Conservation (phyloP, 2,113 vertebrate genomes). For the Candoia aspera region DNA sequence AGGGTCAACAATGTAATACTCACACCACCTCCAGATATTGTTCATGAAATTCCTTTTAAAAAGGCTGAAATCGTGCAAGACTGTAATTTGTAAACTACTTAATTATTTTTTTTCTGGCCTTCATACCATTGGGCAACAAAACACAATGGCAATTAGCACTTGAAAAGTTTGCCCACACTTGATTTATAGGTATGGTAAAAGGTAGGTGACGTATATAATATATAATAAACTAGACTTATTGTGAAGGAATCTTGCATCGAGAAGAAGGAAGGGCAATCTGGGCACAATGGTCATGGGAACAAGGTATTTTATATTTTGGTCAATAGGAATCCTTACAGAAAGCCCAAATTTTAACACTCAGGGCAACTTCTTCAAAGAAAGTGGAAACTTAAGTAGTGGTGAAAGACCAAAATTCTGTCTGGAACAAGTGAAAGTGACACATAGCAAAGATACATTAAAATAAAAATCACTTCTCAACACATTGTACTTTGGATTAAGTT, state of each 20-base stretch:
- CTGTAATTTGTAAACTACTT: not conserved
- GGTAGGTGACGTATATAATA: too few species aligned
- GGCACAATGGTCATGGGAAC: not conserved
- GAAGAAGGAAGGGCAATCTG: not conserved
- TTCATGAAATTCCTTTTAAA: not conserved
- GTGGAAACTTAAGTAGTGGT: not conserved
- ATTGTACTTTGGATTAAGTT: conserved; percentile 50
- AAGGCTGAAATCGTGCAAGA: not conserved
- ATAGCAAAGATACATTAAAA: not conserved
- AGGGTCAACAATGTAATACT: not conserved
- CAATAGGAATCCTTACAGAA: not conserved
- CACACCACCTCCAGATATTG: not conserved
- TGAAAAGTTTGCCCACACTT: not conserved
- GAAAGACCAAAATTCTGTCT: not conserved
- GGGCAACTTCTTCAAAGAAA: not conserved
- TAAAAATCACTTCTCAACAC: not conserved
- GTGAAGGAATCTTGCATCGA: not conserved
- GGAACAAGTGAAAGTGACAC: not conserved
- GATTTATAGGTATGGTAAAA: not conserved
- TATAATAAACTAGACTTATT: not conserved
- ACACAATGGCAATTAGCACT: not conserved
- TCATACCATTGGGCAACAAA: not conserved
- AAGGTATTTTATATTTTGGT: not conserved
- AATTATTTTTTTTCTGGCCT: not conserved
- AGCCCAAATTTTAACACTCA: not conserved